Evolutionary conservation across 2,797 vertebrate genomes (phyloP).

Genomic region (Brachyrhaphis roseni): DNA sequence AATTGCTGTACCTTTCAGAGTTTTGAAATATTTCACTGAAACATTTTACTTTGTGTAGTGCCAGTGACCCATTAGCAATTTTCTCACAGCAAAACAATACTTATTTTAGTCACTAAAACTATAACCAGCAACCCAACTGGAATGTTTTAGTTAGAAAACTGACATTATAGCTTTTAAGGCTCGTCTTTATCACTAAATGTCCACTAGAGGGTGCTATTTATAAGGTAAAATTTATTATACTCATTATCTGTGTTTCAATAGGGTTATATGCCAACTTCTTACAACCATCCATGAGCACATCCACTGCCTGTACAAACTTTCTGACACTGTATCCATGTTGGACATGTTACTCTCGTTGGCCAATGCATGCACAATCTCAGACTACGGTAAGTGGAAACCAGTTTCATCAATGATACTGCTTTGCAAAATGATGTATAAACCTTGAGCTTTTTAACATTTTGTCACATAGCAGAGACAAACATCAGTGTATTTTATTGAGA

Average conservation of each 20-base stretch:
- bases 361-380: conserved; percentile 91
- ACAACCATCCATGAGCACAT: conserved; percentile 90
- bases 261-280: conserved; percentile 92
- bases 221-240: not conserved
- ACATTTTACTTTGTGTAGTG: not conserved
- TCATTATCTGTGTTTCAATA: conserved; percentile 58
- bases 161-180: not conserved
- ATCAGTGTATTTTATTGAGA: not conserved
- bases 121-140: not conserved
- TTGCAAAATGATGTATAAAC: not conserved
- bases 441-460: not conserved
- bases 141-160: not conserved
- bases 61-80: not conserved
- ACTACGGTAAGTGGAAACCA: conserved; percentile 85
- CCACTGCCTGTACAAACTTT: conserved; percentile 95
- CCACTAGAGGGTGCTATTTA: conserved; percentile 63
- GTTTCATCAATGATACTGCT: not conserved
- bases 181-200: conserved; percentile 1
- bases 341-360: conserved; percentile 96
- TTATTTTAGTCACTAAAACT: not conserved
- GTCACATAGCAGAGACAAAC: not conserved
- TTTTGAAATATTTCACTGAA: not conserved
- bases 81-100: not conserved
- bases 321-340: conserved; percentile 96
- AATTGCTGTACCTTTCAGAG: not conserved